Evolutionary conservation across 2,113 vertebrate genomes (phyloP).

Genomic region (Nerophis ophidion): DNA sequence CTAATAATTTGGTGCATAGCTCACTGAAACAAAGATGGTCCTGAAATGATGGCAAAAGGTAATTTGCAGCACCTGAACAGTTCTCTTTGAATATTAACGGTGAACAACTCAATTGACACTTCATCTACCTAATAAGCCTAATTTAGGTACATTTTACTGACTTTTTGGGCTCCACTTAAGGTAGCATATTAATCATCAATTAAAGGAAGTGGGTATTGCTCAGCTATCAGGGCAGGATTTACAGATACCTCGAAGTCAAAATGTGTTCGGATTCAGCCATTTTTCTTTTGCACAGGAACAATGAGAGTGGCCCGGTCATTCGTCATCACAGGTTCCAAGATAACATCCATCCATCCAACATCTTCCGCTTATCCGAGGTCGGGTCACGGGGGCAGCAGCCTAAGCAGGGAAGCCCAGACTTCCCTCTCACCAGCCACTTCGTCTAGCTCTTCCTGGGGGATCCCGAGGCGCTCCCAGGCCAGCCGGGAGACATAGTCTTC

Average conservation of each 20-base stretch:
- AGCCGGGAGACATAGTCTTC: too few species aligned
- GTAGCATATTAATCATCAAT: slow-evolving; percentile 7
- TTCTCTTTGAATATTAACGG: slow-evolving; percentile 11
- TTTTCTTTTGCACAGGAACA: background rate
- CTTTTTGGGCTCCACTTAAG: background rate
- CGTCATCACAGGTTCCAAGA: background rate
- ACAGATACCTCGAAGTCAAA: slow-evolving; percentile 1
- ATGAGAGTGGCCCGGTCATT: slow-evolving; percentile 9
- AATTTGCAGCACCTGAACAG: slow-evolving; percentile 9
- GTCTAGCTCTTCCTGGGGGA: too few species aligned
- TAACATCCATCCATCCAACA: too few species aligned
- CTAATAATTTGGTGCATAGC: slow-evolving; percentile 6
- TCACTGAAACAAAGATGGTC: background rate
- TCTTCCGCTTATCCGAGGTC: too few species aligned
- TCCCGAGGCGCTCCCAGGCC: too few species aligned
- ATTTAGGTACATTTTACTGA: slow-evolving; percentile 10
- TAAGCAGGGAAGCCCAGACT: too few species aligned
- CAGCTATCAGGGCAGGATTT: background rate
- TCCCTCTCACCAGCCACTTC: too few species aligned
- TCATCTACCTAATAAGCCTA: background rate
- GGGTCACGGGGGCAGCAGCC: too few species aligned
- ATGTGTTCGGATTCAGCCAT: background rate
- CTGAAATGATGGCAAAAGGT: slow-evolving; percentile 12
- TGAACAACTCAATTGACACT: background rate
- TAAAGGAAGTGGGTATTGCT: background rate